Conservation (phyloP, 1,140 invertebrate genomes). For the Drosophila guanche region DNA sequence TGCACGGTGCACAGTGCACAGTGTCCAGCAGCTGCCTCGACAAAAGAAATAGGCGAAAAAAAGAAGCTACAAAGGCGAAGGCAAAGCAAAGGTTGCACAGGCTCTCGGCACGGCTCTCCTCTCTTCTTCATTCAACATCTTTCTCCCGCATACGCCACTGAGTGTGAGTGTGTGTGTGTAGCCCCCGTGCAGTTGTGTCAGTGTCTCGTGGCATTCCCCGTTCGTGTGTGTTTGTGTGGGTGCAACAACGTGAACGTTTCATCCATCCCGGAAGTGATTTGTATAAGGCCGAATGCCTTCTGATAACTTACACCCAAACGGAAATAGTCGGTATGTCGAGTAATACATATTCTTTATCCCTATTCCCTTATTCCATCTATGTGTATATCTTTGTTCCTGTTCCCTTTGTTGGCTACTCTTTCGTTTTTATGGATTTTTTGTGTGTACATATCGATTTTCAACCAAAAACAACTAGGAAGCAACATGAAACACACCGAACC, state of each 20-base stretch:
- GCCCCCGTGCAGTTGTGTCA: conserved; percentile 28
- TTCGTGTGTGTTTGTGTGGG: conserved; percentile 26
- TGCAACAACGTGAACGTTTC: conserved; percentile 58
- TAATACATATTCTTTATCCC: conserved; percentile 21
- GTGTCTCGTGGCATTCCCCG: conserved; percentile 43
- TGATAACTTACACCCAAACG: conserved; percentile 60
- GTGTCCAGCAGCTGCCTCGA: background rate
- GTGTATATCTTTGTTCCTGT: conserved; percentile 2
- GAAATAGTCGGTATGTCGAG: conserved; percentile 48
- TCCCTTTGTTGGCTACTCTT: conserved; percentile 13
- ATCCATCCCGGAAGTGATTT: conserved; percentile 65
- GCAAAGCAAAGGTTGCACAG: conserved; percentile 32
- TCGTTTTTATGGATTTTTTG: conserved; percentile 43
- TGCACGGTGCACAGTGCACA: too few relatives aligned
- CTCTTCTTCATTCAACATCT: conserved; percentile 6
- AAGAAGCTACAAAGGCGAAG: conserved; percentile 25
- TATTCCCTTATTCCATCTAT: background rate
- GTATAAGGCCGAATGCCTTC: conserved; percentile 55
- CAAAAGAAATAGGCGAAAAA: conserved; percentile 27
- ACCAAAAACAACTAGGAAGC: conserved; percentile 54
- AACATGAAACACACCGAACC: conserved; percentile 33
- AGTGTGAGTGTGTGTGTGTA: conserved; percentile 8
- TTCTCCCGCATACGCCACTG: background rate
- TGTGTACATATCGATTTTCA: conserved; percentile 65
- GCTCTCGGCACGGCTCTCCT: conserved; percentile 4